Percentiles rank a stretch among this genome's conserved stretches.
These are phyloP conservation scores for Prochilodus magdalenae DNA, from an alignment of 2,113 vertebrate species.

Conservation along the genomic window DNA sequence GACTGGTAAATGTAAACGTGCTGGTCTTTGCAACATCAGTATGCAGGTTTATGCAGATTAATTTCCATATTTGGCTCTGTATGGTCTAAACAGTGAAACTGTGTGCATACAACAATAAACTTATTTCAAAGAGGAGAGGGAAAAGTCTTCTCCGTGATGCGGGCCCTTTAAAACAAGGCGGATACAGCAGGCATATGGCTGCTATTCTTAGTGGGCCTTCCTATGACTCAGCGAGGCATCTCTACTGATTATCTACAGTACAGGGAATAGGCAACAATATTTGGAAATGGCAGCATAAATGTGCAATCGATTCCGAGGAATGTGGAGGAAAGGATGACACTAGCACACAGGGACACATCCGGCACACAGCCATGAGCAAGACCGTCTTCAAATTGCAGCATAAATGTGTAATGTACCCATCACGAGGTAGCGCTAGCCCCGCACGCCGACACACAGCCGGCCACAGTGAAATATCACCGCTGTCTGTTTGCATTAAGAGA, in stretches of 20 bases:
- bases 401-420: neutral
- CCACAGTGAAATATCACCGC: neutral
- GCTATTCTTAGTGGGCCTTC: constrained; percentile 38
- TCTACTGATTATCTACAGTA: neutral
- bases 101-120: too few species aligned
- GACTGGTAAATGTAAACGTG: too few species aligned
- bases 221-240: neutral
- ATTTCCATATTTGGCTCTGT: too few species aligned
- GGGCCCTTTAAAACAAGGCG: neutral
- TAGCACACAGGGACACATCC: neutral
- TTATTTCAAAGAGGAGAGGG: too few species aligned
- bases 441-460: constrained; percentile 10
- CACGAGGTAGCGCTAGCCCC: neutral
- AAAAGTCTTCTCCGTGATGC: too few species aligned
- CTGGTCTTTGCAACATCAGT: too few species aligned
- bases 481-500: constrained; percentile 12
- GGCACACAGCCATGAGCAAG: neutral
- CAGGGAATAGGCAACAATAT: neutral
- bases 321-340: neutral
- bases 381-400: neutral
- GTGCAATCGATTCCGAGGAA: too few species aligned
- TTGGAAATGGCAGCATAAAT: too few species aligned
- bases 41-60: too few species aligned
- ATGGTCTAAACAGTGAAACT: too few species aligned
- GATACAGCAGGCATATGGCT: neutral